phyloP scores from a whole-genome alignment of 2,797 vertebrate genomes.

The Halcyon smyrnensis region DNA sequence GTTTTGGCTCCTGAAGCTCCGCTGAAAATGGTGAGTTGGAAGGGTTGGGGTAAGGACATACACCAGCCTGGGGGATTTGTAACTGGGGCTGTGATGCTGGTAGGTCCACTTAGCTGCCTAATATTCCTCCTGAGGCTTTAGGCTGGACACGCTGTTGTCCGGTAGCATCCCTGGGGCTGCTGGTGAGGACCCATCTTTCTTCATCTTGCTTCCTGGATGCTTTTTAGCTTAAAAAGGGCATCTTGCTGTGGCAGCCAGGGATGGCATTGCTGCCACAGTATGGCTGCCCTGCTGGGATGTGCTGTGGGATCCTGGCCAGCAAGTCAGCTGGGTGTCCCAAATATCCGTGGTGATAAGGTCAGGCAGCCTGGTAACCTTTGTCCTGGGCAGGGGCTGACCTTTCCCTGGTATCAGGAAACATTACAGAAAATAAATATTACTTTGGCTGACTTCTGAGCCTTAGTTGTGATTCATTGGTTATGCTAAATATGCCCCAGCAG shows the following conservation, averaged over 20 bases:
- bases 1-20: neutral
- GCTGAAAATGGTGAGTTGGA: accelerated
- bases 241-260: accelerated
- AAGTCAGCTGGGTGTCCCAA: neutral
- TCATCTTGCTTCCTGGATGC: neutral
- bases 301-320: neutral
- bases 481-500: neutral
- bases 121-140: neutral
- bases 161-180: accelerated
- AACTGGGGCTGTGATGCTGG: neutral
- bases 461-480: neutral
- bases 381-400: neutral
- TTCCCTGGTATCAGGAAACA: neutral
- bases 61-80: neutral
- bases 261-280: neutral
- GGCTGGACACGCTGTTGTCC: accelerated
- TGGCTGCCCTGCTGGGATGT: too few species aligned
- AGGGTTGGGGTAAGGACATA: accelerated
- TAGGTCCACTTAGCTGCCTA: neutral
- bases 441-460: neutral
- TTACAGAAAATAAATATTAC: neutral
- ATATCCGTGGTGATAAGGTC: accelerated
- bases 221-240: neutral
- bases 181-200: accelerated
- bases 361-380: neutral